phyloP scores from a whole-genome alignment of 2,888 invertebrate species.

The Nomada fabriciana region DNA sequence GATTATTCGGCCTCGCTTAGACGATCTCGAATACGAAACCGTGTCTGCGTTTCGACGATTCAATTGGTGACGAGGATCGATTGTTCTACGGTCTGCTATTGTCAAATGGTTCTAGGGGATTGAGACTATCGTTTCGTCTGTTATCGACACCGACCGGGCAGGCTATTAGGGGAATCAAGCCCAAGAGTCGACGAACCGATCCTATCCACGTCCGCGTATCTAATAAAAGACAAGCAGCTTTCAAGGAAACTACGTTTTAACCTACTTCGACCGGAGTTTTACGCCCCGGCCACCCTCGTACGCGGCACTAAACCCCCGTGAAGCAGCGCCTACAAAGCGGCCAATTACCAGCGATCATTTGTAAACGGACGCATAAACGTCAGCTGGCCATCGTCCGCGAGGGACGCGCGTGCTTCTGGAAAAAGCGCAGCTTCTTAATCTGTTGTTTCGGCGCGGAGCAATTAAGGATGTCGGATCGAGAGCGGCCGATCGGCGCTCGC shows the following conservation, averaged over 20 bases:
- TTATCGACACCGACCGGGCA: neutral
- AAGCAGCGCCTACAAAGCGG: neutral
- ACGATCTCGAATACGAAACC: neutral
- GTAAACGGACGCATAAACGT: conserved; percentile 45
- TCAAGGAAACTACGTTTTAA: conserved; percentile 11
- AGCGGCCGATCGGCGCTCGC: conserved; percentile 11
- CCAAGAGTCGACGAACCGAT: neutral
- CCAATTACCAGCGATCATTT: conserved; percentile 32
- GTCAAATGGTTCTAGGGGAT: neutral
- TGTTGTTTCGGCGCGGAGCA: conserved; percentile 42
- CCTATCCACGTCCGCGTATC: neutral
- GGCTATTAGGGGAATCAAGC: neutral
- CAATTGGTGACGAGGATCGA: neutral
- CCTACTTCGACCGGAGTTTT: conserved; percentile 19
- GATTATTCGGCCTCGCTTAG: conserved; percentile 54
- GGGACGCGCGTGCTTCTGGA: neutral
- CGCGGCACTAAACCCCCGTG: neutral
- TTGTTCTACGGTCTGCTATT: neutral
- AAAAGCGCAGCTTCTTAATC: conserved; percentile 29
- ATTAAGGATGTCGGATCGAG: conserved; percentile 43
- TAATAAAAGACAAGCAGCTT: conserved; percentile 27
- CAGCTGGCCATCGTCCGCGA: neutral
- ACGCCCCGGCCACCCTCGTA: neutral
- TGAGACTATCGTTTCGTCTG: too few relatives aligned
- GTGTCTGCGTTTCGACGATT: neutral